Evolutionary conservation across 2,888 invertebrate species (phyloP).

Genomic region (Cabera pusaria): DNA sequence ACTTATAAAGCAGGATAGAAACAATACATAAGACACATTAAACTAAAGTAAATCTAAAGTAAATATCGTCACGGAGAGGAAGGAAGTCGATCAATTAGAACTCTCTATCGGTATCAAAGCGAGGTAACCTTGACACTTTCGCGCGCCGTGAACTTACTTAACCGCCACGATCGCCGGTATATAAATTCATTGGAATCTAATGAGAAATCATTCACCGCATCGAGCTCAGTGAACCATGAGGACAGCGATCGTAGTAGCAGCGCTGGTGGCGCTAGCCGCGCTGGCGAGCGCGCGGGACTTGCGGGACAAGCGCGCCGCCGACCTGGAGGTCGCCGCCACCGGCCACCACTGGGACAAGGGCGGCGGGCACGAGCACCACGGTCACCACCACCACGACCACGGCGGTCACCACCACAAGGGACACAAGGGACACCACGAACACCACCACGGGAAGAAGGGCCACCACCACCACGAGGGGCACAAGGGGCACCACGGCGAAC

Average conservation of each 20-base stretch:
- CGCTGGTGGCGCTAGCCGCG: slow-evolving; percentile 74
- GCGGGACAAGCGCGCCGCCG: slow-evolving; percentile 67
- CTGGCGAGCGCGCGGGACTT: slow-evolving; percentile 72
- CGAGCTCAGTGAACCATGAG: slow-evolving; percentile 54
- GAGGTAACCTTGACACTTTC: slow-evolving; percentile 49
- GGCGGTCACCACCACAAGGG: slow-evolving; percentile 86
- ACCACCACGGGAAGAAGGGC: slow-evolving; percentile 86
- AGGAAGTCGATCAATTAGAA: slow-evolving; percentile 22
- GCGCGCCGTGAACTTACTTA: slow-evolving; percentile 46
- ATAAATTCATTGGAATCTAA: slow-evolving; percentile 52
- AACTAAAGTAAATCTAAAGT: too few species aligned
- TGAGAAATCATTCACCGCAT: slow-evolving; percentile 48
- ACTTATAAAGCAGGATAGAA: too few species aligned
- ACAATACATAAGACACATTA: too few species aligned
- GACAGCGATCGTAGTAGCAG: slow-evolving; percentile 49
- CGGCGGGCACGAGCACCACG: slow-evolving; percentile 83
- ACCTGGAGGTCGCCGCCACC: slow-evolving; percentile 77
- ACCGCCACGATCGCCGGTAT: slow-evolving; percentile 47
- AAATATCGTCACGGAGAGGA: slow-evolving; percentile 7
- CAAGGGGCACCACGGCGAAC: slow-evolving; percentile 81
- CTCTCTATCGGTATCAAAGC: slow-evolving; percentile 25
- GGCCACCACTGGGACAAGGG: slow-evolving; percentile 50
- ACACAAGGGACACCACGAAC: slow-evolving; percentile 85
- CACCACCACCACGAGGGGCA: slow-evolving; percentile 87
- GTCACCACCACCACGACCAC: slow-evolving; percentile 83